phyloP scores from a whole-genome alignment of 2,888 invertebrate species.

The Candidula unifasciata region DNA sequence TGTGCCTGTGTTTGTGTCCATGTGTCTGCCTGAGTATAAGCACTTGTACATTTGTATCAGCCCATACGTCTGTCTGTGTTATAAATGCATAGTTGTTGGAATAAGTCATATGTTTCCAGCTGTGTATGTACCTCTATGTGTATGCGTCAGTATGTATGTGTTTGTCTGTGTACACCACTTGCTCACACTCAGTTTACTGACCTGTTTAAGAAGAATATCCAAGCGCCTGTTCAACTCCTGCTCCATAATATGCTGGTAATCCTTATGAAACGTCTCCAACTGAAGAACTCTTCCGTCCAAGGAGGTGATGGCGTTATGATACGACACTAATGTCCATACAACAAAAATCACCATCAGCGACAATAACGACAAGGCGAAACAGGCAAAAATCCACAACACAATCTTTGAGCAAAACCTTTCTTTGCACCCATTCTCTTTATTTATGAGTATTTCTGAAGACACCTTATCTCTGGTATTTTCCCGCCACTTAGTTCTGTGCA shows the following conservation, averaged over 20 bases:
- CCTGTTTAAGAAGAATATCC: conserved; percentile 33
- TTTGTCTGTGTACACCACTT: background rate
- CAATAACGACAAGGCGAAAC: conserved; percentile 57
- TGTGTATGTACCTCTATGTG: too few species aligned
- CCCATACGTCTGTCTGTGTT: too few species aligned
- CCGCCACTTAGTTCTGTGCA: conserved; percentile 8
- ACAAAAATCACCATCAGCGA: conserved; percentile 55
- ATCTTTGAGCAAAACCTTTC: conserved; percentile 53
- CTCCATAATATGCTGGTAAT: conserved; percentile 35
- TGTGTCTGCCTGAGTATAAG: too few species aligned
- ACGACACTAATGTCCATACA: conserved; percentile 58
- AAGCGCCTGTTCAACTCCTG: conserved; percentile 11
- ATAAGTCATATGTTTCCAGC: too few species aligned
- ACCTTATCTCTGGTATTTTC: background rate
- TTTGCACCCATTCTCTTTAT: background rate
- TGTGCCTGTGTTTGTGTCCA: too few species aligned
- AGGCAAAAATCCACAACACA: conserved; percentile 58
- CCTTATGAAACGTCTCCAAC: conserved; percentile 48
- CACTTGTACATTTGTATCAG: too few species aligned
- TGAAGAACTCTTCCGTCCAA: conserved; percentile 53
- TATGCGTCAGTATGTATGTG: background rate
- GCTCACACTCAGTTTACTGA: background rate
- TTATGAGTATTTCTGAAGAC: background rate
- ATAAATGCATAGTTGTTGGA: too few species aligned
- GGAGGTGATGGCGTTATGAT: conserved; percentile 54